Percentiles rank a stretch among this genome's conserved stretches.
Evolutionary conservation across 2,888 invertebrate genomes (phyloP).

Genomic region (Scaptomyza polygonia): DNA sequence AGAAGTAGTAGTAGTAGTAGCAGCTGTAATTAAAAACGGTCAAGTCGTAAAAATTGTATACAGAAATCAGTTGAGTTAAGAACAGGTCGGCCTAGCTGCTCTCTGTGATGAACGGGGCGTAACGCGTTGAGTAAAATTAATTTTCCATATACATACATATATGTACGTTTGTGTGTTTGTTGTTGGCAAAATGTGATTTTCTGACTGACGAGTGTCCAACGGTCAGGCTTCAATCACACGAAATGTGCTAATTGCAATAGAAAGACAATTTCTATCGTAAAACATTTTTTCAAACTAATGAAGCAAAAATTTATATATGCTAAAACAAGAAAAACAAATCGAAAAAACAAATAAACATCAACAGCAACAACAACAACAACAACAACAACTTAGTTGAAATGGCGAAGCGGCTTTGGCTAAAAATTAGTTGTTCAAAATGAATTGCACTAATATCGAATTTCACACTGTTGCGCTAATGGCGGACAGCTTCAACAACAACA

Average conservation of each 20-base stretch:
- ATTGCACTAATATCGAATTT: conserved; percentile 81
- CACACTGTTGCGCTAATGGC: conserved; percentile 81
- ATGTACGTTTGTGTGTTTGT: neutral
- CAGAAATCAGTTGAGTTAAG: conserved; percentile 64
- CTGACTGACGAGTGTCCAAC: conserved; percentile 42
- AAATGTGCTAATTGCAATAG: conserved; percentile 76
- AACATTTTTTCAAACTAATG: conserved; percentile 65
- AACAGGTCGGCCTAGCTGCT: conserved; percentile 51
- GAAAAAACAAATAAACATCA: conserved; percentile 16
- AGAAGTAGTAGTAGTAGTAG: conserved; percentile 68
- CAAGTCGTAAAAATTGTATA: conserved; percentile 63
- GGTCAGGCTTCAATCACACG: conserved; percentile 74
- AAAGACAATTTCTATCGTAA: conserved; percentile 77
- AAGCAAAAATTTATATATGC: conserved; percentile 53
- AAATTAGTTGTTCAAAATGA: conserved; percentile 79
- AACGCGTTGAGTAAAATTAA: conserved; percentile 67
- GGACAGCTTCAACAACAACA: conserved; percentile 49
- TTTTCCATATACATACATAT: conserved; percentile 63
- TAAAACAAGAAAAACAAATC: conserved; percentile 23
- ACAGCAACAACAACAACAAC: conserved; percentile 21
- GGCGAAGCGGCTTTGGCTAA: conserved; percentile 48
- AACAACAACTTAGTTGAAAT: conserved; percentile 42
- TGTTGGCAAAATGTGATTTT: conserved; percentile 26
- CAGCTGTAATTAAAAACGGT: conserved; percentile 73
- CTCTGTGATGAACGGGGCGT: conserved; percentile 55